A percentile compares a stretch with the other conserved stretches of the same genome.
Conservation (phyloP, 2,797 vertebrate species). For the Masticophis lateralis region DNA sequence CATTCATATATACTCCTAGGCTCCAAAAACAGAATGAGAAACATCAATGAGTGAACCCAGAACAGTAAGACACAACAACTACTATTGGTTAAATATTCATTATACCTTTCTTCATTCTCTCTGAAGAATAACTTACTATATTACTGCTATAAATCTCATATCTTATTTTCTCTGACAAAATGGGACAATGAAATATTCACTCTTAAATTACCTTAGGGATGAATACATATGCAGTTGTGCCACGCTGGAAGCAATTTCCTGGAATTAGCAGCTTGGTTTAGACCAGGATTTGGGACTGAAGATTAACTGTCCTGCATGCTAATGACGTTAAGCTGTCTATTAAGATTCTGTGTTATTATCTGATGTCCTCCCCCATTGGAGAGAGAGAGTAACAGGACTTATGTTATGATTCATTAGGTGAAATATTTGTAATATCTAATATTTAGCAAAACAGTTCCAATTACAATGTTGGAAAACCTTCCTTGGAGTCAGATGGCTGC, state of each 20-base stretch:
- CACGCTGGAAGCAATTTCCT: constrained; percentile 13
- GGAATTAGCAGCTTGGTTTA: neutral
- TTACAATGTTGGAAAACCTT: neutral
- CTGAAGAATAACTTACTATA: neutral
- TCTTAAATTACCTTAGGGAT: neutral
- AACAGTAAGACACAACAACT: neutral
- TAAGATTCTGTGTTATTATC: constrained; percentile 4
- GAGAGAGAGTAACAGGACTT: neutral
- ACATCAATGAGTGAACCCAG: neutral
- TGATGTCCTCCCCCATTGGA: neutral
- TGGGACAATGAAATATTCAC: constrained; percentile 1
- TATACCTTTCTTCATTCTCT: neutral
- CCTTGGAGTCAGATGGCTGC: neutral
- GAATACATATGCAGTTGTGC: neutral
- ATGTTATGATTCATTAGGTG: constrained; percentile 4
- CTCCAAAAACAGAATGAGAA: neutral
- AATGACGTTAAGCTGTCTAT: constrained; percentile 5
- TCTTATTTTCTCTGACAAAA: neutral
- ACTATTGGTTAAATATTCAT: neutral
- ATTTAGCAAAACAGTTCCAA: neutral
- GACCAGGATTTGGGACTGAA: constrained; percentile 12
- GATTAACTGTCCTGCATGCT: constrained; percentile 28
- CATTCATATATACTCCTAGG: neutral
- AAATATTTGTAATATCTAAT: neutral
- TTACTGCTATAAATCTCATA: neutral